A percentile compares a stretch with the other conserved stretches of the same genome.
phyloP scores from a whole-genome alignment of 2,888 invertebrate species.

The Aphrophora alni region DNA sequence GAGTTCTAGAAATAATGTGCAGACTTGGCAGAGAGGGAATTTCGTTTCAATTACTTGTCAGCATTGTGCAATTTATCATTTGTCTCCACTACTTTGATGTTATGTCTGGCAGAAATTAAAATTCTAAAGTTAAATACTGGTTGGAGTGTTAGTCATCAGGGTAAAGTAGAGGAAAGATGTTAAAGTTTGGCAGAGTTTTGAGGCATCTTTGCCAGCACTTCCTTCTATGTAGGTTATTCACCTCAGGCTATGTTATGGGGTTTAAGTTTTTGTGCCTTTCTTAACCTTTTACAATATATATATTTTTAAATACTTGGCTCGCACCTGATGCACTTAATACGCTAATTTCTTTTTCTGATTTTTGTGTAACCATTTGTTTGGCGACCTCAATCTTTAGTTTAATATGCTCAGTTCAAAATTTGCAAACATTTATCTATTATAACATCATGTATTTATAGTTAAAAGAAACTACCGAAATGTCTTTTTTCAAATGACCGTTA shows the following conservation, averaged over 20 bases:
- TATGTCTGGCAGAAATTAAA: conserved; percentile 4
- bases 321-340: too few relatives aligned
- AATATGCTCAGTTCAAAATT: too few relatives aligned
- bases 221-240: background rate
- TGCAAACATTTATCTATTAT: too few relatives aligned
- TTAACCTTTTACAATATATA: too few relatives aligned
- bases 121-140: background rate
- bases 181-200: background rate
- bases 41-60: background rate
- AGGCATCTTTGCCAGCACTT: background rate
- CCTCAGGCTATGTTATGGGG: background rate
- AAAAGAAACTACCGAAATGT: too few relatives aligned
- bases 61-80: background rate
- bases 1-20: background rate
- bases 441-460: too few relatives aligned
- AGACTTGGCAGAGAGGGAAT: background rate
- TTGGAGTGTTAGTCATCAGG: background rate
- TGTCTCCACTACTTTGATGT: background rate
- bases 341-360: too few relatives aligned
- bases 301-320: too few relatives aligned
- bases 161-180: background rate
- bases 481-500: too few relatives aligned
- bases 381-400: too few relatives aligned
- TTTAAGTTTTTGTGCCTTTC: too few relatives aligned
- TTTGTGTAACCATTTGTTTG: too few relatives aligned